These are phyloP conservation scores for Penaeus chinensis DNA, from an alignment of 1,140 invertebrate species.

Conservation along the genomic window DNA sequence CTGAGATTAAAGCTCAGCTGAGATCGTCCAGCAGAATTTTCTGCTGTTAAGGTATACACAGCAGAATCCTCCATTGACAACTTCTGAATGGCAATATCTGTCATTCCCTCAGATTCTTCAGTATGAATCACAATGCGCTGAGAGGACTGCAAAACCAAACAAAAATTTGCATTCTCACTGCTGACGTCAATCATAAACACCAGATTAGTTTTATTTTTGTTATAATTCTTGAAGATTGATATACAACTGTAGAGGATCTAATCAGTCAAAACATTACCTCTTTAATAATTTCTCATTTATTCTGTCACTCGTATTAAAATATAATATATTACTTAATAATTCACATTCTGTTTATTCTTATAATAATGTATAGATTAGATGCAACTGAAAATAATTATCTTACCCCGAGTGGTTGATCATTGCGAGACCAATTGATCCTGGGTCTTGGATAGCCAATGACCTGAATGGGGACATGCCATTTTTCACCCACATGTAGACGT, in stretches of 20 bases:
- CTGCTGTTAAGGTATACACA: conserved; percentile 76
- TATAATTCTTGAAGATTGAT: no score
- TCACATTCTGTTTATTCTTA: no score
- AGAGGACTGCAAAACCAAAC: conserved; percentile 64
- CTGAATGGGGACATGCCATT: conserved; percentile 75
- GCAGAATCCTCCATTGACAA: conserved; percentile 75
- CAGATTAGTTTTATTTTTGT: no score
- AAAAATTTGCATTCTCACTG: background rate
- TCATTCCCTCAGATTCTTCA: conserved; percentile 73
- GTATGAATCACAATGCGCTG: conserved; percentile 72
- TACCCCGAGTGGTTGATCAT: conserved; percentile 71
- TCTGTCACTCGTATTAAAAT: no score
- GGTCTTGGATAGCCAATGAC: conserved; percentile 78
- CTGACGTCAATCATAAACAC: background rate
- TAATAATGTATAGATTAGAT: no score
- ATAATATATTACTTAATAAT: no score
- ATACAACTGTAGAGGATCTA: no score
- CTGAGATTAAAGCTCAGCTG: conserved; percentile 79
- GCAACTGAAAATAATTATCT: background rate
- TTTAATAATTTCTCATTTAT: no score
- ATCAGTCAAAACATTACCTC: no score
- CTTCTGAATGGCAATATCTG: conserved; percentile 75
- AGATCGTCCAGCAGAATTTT: conserved; percentile 78
- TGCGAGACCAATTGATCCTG: conserved; percentile 76
- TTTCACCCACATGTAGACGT: conserved; percentile 72